These are phyloP conservation scores for Sphenopsis melanotis DNA, from an alignment of 2,797 vertebrate genomes.

Conservation along the genomic window DNA sequence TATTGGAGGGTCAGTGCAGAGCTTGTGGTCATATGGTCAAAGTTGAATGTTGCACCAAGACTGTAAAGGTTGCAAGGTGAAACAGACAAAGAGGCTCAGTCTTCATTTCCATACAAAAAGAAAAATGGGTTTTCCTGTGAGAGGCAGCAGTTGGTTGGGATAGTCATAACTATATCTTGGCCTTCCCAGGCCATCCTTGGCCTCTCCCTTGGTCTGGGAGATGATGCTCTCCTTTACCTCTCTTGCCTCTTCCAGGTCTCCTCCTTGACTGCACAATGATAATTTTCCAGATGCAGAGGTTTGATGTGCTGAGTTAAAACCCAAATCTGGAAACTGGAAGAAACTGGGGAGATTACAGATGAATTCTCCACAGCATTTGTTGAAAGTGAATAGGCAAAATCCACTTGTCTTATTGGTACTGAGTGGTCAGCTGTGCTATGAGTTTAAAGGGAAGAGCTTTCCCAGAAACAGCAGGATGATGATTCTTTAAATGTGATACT, in stretches of 20 bases:
- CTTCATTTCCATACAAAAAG: not conserved
- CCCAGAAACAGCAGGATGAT: not conserved
- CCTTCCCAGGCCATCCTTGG: not conserved
- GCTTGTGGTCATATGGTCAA: not conserved
- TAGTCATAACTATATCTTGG: not conserved
- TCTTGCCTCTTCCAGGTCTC: not conserved
- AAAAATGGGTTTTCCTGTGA: not conserved
- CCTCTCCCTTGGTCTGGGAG: not conserved
- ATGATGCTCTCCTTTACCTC: not conserved
- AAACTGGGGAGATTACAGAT: not conserved
- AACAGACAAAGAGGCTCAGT: not conserved
- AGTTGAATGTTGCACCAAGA: not conserved
- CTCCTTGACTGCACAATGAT: not conserved
- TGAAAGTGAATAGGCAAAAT: not conserved
- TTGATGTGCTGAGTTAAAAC: not conserved
- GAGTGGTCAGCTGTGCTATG: not conserved
- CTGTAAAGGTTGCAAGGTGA: not conserved
- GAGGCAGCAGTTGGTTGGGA: not conserved
- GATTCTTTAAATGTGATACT: not conserved
- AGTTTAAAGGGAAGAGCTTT: not conserved
- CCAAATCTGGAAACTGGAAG: not conserved
- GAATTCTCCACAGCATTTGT: not conserved
- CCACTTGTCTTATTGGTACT: not conserved
- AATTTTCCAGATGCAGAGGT: not conserved
- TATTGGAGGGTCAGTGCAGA: not conserved